These are phyloP conservation scores for Plebejus argus DNA, from an alignment of 2,888 invertebrate species.

Conservation along the genomic window DNA sequence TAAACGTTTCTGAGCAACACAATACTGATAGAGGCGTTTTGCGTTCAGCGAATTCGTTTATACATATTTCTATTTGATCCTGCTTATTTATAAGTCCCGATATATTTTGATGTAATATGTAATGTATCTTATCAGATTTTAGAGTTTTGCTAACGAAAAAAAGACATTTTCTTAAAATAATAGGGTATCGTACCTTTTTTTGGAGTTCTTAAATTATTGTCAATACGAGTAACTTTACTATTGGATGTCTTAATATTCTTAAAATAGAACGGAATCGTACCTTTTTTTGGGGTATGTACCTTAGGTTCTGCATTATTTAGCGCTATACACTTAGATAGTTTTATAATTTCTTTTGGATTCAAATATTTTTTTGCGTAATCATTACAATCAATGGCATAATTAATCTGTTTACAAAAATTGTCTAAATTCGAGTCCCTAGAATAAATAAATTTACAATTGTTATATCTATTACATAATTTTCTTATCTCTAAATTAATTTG, in stretches of 20 bases:
- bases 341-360: too few relatives aligned
- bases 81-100: slow-evolving; percentile 32
- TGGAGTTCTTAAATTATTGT: not conserved
- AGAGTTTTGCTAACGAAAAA: slow-evolving; percentile 10
- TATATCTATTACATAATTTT: too few relatives aligned
- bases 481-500: too few relatives aligned
- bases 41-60: slow-evolving; percentile 30
- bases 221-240: not conserved
- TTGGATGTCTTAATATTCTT: not conserved
- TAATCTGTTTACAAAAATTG: too few relatives aligned
- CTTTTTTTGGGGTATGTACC: not conserved
- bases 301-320: not conserved
- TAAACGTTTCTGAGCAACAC: slow-evolving; percentile 36
- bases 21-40: slow-evolving; percentile 34
- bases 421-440: too few relatives aligned
- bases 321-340: too few relatives aligned
- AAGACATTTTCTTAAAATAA: not conserved
- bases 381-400: too few relatives aligned
- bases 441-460: too few relatives aligned
- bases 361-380: too few relatives aligned
- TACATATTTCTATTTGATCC: slow-evolving; percentile 34
- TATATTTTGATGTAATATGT: slow-evolving; percentile 38
- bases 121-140: slow-evolving; percentile 9
- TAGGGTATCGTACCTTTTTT: slow-evolving; percentile 19
- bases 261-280: slow-evolving; percentile 3